Base-by-base conservation (phyloP, 2,797 vertebrate genomes). In the Trachops cirrhosus region DNA sequence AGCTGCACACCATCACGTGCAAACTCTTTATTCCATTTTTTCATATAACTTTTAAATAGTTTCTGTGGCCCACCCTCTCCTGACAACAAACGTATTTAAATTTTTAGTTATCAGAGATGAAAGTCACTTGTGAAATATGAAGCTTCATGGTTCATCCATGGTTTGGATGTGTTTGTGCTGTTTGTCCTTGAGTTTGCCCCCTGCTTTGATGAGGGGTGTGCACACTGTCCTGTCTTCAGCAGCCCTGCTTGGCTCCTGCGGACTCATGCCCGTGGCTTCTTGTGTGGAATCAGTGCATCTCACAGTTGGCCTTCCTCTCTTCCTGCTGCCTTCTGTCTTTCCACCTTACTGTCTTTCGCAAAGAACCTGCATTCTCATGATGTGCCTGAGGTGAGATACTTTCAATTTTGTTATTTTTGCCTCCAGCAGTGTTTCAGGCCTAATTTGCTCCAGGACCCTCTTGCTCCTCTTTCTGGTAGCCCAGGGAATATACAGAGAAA, bases 31-130 rank as follows among this genome's bases (percentile, higher is more conserved):
- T 79, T 94, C 21, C 34, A 57, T 75, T 94, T 93, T 75, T 94
- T 93, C 44, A 73, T 73, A 71, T 54, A 89, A 90, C 48, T 95
- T 92, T 79, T 41, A 39, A 86, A 92, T 90, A 57, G 10, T 80
- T 95, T 86, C 41, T 75, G 46, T 12, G 14, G 52, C 70, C 57
- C 57, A 62, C 71, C 32, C 29, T 89, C 10, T 78, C 46, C 57
- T 48, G n/a, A 93, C 29, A 92, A 85, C 54, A 87, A 92, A 77
- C 59, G 15, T 15, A 89, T 73, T 93, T 50, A 79, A n/a, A 34
- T 73, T 95, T 95, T 91, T 90, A 90, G 86, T 95, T 94, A 59
- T 94, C 48, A 88, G 16, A 84, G 37, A 94, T 62, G 37, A 92
- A 96, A 62, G 79, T 71, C 41, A 86, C 16, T 70, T 74, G 67